A percentile compares a stretch with the other conserved stretches of the same genome.
Conservation (phyloP, 2,113 vertebrate species). For the Mesoclemmys tuberculata region DNA sequence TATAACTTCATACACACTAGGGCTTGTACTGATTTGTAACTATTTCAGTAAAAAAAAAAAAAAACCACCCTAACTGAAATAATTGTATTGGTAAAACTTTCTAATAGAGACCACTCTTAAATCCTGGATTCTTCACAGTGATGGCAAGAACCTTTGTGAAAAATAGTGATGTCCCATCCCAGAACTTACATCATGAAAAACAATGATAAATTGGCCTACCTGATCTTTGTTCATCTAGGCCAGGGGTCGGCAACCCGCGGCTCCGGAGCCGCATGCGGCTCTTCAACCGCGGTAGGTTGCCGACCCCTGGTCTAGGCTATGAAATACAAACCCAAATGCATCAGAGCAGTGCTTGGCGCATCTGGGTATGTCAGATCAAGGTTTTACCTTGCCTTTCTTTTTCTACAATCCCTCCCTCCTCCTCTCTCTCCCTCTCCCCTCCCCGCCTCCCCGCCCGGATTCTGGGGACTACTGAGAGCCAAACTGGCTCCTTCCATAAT, state of each 20-base stretch:
- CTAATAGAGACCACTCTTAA: neutral
- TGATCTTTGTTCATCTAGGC: neutral
- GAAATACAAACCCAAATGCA: neutral
- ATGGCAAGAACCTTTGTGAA: neutral
- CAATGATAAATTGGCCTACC: neutral
- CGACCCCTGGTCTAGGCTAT: no score
- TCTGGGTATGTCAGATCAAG: rapidly evolving
- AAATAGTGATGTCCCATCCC: rapidly evolving
- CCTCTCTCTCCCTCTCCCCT: no score
- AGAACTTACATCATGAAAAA: neutral
- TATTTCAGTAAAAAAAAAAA: neutral
- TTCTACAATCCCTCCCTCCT: neutral
- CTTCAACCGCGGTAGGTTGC: no score
- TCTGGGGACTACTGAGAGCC: neutral
- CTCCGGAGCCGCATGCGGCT: no score
- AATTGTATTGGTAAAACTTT: neutral
- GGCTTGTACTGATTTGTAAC: neutral
- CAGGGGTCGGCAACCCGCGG: no score
- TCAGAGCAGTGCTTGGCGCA: neutral
- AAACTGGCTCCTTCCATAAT: rapidly evolving
- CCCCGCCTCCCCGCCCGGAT: no score
- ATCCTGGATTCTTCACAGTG: neutral
- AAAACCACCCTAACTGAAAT: neutral
- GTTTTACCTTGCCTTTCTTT: neutral
- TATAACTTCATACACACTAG: neutral